These are phyloP conservation scores for Agapornis canus DNA, from an alignment of 2,797 vertebrate species.

Conservation along the genomic window DNA sequence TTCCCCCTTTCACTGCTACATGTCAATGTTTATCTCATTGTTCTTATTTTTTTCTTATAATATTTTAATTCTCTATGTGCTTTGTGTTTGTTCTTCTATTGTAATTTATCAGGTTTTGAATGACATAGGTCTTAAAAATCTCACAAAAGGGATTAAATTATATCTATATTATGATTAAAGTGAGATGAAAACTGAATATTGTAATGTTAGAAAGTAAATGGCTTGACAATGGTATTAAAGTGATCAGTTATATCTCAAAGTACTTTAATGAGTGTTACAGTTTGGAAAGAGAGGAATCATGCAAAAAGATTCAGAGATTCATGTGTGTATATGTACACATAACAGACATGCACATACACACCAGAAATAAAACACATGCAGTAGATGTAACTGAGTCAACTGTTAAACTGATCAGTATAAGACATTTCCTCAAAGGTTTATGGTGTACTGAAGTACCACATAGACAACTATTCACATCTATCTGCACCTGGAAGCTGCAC, in stretches of 20 bases:
- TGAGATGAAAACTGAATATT: not conserved
- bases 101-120: not conserved
- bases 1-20: not conserved
- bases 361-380: not conserved
- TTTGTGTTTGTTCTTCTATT: not conserved
- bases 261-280: not conserved
- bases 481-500: not conserved
- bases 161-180: not conserved
- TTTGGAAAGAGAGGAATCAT: not conserved
- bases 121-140: not conserved
- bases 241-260: not conserved
- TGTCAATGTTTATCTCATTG: not conserved
- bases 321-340: not conserved
- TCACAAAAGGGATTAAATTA: constrained; percentile 5
- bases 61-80: not conserved
- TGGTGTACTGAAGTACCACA: not conserved
- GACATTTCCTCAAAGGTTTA: not conserved
- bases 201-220: not conserved
- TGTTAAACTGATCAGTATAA: not conserved
- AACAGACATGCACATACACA: not conserved
- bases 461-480: not conserved
- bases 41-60: not conserved
- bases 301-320: not conserved
- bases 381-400: not conserved
- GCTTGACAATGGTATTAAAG: not conserved